phyloP scores from a whole-genome alignment of 2,888 invertebrate species.

The Baccha elongata region DNA sequence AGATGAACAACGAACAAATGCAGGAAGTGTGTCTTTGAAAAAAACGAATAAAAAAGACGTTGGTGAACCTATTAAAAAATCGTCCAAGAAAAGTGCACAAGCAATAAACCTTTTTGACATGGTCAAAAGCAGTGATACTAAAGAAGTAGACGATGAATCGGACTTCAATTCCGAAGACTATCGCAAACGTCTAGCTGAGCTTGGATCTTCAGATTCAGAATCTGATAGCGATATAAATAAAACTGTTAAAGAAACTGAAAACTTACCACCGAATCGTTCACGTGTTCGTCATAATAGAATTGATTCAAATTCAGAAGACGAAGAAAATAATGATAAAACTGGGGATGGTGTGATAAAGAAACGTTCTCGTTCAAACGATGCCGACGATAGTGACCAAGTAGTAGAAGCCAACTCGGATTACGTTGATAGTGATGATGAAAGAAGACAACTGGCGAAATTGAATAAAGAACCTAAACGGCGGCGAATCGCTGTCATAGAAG shows the following conservation, averaged over 20 bases:
- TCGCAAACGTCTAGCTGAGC: constrained; percentile 79
- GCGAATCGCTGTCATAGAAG: constrained; percentile 80
- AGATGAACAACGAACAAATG: constrained; percentile 75
- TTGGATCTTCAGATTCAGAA: constrained; percentile 76
- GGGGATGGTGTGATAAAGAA: constrained; percentile 17
- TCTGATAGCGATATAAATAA: constrained; percentile 73
- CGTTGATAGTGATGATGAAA: constrained; percentile 77
- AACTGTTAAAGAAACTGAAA: constrained; percentile 74
- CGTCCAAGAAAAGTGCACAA: constrained; percentile 76
- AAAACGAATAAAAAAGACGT: constrained; percentile 36
- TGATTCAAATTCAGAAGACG: constrained; percentile 80
- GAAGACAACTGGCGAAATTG: constrained; percentile 75
- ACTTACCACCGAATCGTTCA: constrained; percentile 76
- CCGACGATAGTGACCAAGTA: constrained; percentile 39
- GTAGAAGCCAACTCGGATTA: constrained; percentile 36
- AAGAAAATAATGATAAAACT: constrained; percentile 64
- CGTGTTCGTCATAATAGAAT: constrained; percentile 80
- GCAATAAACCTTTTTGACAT: constrained; percentile 76
- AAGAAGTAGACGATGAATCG: constrained; percentile 76
- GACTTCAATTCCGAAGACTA: constrained; percentile 81
- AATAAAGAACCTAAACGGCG: constrained; percentile 79
- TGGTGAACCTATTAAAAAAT: constrained; percentile 78
- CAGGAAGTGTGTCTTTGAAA: constrained; percentile 2
- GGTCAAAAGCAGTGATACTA: constrained; percentile 75
- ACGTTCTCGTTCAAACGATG: constrained; percentile 50